Base-by-base conservation (phyloP, 2,888 invertebrate genomes). In the Eubasilissa splendida region DNA sequence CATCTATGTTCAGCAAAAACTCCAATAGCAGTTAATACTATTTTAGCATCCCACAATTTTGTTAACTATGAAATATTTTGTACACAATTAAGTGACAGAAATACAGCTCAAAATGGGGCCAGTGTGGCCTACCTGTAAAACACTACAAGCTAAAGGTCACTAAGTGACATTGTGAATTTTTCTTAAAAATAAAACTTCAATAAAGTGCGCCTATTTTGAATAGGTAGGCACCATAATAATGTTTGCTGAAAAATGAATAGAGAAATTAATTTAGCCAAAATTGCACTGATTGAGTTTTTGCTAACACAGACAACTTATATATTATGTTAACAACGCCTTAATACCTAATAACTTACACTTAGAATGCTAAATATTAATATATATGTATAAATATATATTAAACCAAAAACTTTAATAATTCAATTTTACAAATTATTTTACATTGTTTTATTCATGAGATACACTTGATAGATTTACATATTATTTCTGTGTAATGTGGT, bases 271-370 rank as follows among this genome's bases (percentile, higher is more conserved):
- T 42, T 7, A 7, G 42, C 42, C 42, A 42, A 42, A 42, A 42
- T 42, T 7, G 7, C 7, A 42, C 42, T 42, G 42, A 42, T 42
- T 42, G 42, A 42, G 42, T 42, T 42, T 42, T 42, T 42, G 42
- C 42, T 42, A 22, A 70, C 70, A 54, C 53, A 70, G 52, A 58
- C 58, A 68, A 73, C 73, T 42, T 42, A 42, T 42, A 31, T 74
- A 42, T 31, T 59, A 50, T 75, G 75, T 60, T 66, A 68, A 77
- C 66, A 77, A 66, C 52, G 68, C 42, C 68, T 65, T 77, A 63
- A 52, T 63, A 22, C 63, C 76, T 76, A 76, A 52, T 63, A 76
- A 58, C 76, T 76, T 65, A 65, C 9, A 54, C 65, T 76, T 76
- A 76, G 7, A 56, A 12, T 12, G 33, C 63, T 76, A 76, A 65